These are phyloP conservation scores for Parotia lawesii DNA, from an alignment of 2,113 vertebrate species.

Conservation along the genomic window DNA sequence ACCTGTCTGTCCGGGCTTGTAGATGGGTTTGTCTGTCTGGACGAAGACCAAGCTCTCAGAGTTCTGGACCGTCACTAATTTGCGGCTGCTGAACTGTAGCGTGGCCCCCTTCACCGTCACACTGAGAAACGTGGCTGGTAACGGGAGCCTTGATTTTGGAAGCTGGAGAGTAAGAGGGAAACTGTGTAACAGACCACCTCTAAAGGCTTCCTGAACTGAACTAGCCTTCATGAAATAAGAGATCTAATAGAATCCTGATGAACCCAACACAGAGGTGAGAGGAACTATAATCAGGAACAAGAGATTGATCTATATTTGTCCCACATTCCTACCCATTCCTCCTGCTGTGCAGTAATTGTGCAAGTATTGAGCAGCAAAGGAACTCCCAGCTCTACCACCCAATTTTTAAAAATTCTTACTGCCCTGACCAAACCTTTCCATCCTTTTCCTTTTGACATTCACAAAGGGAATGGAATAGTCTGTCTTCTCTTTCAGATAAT, in stretches of 20 bases:
- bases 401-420: neutral
- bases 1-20: conserved; percentile 74
- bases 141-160: neutral
- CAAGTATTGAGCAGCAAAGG: neutral
- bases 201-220: neutral
- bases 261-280: neutral
- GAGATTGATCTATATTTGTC: neutral
- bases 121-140: conserved; percentile 24
- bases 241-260: neutral
- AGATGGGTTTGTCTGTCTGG: conserved; percentile 77
- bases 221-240: neutral
- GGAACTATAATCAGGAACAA: neutral
- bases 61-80: conserved; percentile 37
- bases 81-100: conserved; percentile 57
- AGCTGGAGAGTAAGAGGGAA: conserved; percentile 41
- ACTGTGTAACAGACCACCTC: neutral
- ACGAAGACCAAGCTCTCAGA: conserved; percentile 65
- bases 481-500: neutral
- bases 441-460: neutral
- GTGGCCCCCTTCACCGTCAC: conserved; percentile 57
- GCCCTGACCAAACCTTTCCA: neutral
- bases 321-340: neutral
- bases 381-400: neutral
- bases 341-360: neutral
- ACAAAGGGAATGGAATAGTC: neutral